Evolutionary conservation across 2,888 invertebrate species (phyloP), one percentile per base, ranked within the genome.

Genomic region (Spisula solida): DNA sequence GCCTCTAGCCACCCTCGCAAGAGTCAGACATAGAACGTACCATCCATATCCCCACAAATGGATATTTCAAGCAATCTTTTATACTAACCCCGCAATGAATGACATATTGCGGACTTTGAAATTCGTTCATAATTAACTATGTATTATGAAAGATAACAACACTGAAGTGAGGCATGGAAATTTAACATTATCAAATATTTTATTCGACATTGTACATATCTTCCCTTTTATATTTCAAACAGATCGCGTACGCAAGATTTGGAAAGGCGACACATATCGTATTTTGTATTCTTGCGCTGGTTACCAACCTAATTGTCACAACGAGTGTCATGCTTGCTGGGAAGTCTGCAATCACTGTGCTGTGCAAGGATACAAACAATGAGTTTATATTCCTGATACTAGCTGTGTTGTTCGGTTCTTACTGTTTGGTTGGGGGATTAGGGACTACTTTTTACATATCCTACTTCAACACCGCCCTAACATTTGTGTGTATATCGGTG

Each of bases 381-480:
- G 95, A 95, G 83, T 94, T 95, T 83, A 94, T 94, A 56, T 88
- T 90, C 31, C 82, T 92, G 12, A 60, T 93, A 14, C 80, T 94
- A 55, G 90, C 95, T 12, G 93, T 94, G 12, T 87, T 95, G 66
- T 95, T 95, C 84, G 95, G 95, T 0, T 94, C 94, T 47, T 95
- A 95, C 84, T 95, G 95, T 31, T 93, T 95, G 48, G 90, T 95
- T 31, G 95, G 95, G 0, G 95, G 95, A 0, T 92, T 95, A 0
- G 95, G 96, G 0, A 95, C 96, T 10, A 95, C 95, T 0, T 96
- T 96, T 85, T 96, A 96, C 86, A 95, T 96, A 29, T 95, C 95
- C 16, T 96, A 96, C 90, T 94, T 95, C 89, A 95, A 95, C 90
- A 94, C 95, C 0, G 94, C 94, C 16, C 85, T 95, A n/a, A 94